phyloP scores from a whole-genome alignment of 2,797 vertebrate genomes.

The Meriones psammophilus region DNA sequence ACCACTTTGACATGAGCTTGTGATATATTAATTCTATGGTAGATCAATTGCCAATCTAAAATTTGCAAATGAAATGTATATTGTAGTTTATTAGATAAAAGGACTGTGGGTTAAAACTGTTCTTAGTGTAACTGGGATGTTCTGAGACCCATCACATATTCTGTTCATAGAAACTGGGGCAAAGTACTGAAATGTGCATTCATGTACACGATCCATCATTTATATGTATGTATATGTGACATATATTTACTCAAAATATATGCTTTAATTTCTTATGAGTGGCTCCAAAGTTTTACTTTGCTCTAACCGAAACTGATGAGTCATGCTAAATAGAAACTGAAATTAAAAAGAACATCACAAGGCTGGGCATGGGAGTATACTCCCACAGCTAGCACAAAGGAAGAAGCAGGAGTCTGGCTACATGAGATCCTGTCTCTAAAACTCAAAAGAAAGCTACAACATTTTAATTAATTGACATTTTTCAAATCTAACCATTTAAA shows the following conservation, averaged over 20 bases:
- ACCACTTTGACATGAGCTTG: constrained; percentile 43
- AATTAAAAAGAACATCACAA: not conserved
- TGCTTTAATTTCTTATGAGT: not conserved
- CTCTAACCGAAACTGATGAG: not conserved
- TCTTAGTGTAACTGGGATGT: not conserved
- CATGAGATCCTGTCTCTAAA: not conserved
- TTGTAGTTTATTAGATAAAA: not conserved
- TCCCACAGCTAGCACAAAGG: too few species aligned
- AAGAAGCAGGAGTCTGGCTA: too few species aligned
- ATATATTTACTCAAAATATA: constrained; percentile 1
- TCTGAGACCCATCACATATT: not conserved
- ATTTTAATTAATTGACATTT: constrained; percentile 12
- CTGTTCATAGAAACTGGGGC: not conserved
- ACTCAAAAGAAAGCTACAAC: not conserved
- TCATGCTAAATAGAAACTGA: not conserved
- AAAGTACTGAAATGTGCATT: not conserved
- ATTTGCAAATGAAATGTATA: constrained; percentile 38
- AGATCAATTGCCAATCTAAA: not conserved
- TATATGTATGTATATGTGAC: not conserved
- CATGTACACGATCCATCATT: not conserved
- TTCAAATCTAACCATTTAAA: constrained; percentile 30
- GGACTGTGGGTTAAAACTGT: not conserved
- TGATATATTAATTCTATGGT: not conserved
- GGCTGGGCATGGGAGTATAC: too few species aligned
- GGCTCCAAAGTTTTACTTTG: constrained; percentile 15